These are phyloP conservation scores for Pseudococcus longispinus DNA, from an alignment of 2,888 invertebrate genomes.

Conservation along the genomic window DNA sequence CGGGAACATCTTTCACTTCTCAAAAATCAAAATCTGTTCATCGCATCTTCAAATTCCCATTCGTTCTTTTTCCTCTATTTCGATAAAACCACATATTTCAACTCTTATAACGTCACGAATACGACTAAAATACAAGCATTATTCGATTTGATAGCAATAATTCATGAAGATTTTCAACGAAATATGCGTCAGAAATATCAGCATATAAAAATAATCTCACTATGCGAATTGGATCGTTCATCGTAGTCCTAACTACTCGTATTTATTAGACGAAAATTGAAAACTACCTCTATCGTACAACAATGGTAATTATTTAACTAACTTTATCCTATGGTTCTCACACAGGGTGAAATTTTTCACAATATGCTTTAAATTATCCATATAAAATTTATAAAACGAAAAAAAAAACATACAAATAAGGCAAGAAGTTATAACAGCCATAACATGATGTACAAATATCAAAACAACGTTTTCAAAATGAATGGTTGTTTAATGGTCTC, in stretches of 20 bases:
- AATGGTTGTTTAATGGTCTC: background rate
- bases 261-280: background rate
- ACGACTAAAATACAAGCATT: no score
- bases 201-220: background rate
- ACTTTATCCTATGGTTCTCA: background rate
- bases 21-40: no score
- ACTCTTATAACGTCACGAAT: no score
- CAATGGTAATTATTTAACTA: conserved; percentile 10
- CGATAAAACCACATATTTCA: no score
- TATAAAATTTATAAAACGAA: background rate
- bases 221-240: background rate
- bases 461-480: background rate
- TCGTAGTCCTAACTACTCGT: background rate
- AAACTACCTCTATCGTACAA: conserved; percentile 7
- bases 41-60: no score
- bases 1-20: no score
- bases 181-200: background rate
- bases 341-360: background rate
- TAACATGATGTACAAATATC: background rate
- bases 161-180: background rate
- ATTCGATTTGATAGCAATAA: background rate
- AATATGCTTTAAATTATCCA: background rate
- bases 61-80: no score
- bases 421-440: background rate
- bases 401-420: conserved; percentile 9